Base-by-base conservation (phyloP, 2,888 invertebrate species). In the Drosophila robusta region DNA sequence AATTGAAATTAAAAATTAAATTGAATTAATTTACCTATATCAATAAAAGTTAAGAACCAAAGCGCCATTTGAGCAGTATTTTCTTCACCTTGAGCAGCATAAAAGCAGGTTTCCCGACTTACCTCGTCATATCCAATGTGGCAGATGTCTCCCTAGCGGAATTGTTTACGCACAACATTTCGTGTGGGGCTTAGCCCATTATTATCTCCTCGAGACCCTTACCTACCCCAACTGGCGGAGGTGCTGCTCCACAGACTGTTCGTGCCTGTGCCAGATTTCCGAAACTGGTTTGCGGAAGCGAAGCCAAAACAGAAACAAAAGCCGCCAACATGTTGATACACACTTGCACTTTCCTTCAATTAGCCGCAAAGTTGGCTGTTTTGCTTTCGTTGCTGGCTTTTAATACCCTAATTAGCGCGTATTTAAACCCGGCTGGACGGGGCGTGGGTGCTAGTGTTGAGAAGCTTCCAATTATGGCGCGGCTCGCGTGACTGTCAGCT, bases 261-360 rank as follows among this genome's bases (percentile, higher is more conserved):
- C 79, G 44, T 47, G 38, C 22, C 36, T 58, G 65, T 66, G 50
- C 47, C 85, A 67, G 52, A 64, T 63, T 70, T 68, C 22, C 26
- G 44, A 75, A 82, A 82, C 87, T 61, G 64, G 81, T 87, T 82
- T 78, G 34, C 9, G 7, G 9, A 45, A 49, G 47, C 34, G 55
- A 49, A 22, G n/a, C 39, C 45, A 26, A 45, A 18, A 14, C 8
- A 4, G 34, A 16, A 45, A 32, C 8, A 50, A 39, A 34, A 32
- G 16, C 24, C 49, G 18, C 18, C 32, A 47, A 62, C 41, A 63
- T 47, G 32, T 47, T 34, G 8, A 67, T 44, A 70, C 70, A 68
- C 72, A 83, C 83, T 83, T 83, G 88, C 88, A 82, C 83, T 83
- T 83, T 83, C 88, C 64, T 88, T 86, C 77, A 82, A 83, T 83